Evolutionary conservation across 2,888 invertebrate species (phyloP).

Genomic region (Amphipyra berbera): DNA sequence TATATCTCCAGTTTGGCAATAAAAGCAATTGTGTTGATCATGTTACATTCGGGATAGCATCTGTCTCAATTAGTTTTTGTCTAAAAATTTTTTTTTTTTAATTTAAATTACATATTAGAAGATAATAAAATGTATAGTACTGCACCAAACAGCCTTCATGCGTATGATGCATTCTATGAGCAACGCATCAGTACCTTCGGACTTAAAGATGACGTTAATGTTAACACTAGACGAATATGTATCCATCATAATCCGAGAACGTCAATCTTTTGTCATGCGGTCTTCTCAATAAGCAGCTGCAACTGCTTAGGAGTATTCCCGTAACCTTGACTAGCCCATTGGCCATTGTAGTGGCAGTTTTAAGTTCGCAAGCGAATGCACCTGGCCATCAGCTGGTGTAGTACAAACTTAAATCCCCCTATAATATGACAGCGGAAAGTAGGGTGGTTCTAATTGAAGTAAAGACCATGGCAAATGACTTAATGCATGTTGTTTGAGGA

Average conservation of each 20-base stretch:
- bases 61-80: neutral
- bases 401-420: conserved; percentile 1
- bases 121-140: neutral
- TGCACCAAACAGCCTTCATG: conserved; percentile 12
- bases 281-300: neutral
- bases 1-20: too few relatives aligned
- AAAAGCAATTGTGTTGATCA: neutral
- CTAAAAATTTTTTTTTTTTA: too few relatives aligned
- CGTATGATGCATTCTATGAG: conserved; percentile 28
- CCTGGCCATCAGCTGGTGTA: conserved; percentile 38
- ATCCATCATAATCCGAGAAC: too few relatives aligned
- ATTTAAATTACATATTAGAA: neutral
- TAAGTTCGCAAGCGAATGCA: conserved; percentile 7
- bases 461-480: conserved; percentile 43
- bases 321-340: conserved; percentile 19
- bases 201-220: conserved; percentile 17
- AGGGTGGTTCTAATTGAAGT: conserved; percentile 27
- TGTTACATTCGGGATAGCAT: neutral
- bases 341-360: conserved; percentile 1
- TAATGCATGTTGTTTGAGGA: conserved; percentile 52
- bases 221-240: neutral
- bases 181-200: conserved; percentile 17
- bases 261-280: too few relatives aligned
- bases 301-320: neutral
- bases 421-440: conserved; percentile 2